Evolutionary conservation across 2,888 invertebrate genomes (phyloP).

Genomic region (Limnephilus marmoratus): DNA sequence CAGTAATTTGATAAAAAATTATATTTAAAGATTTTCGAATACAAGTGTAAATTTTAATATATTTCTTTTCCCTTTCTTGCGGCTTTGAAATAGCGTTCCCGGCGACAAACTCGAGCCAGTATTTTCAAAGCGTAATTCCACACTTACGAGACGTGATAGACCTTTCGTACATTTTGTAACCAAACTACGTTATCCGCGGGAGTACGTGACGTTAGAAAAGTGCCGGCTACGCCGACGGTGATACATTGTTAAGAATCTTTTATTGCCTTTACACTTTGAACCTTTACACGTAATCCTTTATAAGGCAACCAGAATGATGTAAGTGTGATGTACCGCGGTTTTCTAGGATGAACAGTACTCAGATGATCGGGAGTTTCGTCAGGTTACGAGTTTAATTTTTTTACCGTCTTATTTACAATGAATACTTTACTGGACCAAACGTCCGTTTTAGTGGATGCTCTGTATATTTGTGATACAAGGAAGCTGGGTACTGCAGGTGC

Average conservation of each 20-base stretch:
- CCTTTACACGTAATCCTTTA: not conserved
- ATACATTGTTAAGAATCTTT: not conserved
- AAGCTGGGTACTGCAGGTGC: too few relatives aligned
- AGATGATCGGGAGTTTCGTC: too few relatives aligned
- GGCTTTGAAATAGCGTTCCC: not conserved
- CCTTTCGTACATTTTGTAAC: not conserved
- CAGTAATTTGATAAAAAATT: too few relatives aligned
- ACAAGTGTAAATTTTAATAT: not conserved
- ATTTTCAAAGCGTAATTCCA: not conserved
- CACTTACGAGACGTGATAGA: not conserved
- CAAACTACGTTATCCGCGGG: not conserved
- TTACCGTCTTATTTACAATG: too few relatives aligned
- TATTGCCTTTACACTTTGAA: not conserved
- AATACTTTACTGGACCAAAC: too few relatives aligned
- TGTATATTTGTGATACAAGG: too few relatives aligned
- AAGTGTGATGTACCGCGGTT: not conserved
- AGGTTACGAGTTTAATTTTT: too few relatives aligned
- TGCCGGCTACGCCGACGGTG: not conserved
- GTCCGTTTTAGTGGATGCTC: too few relatives aligned
- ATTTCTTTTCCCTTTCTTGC: not conserved
- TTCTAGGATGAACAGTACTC: too few relatives aligned
- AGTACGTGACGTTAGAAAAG: slow-evolving; percentile 2
- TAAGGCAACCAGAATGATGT: not conserved
- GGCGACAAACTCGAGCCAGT: not conserved
- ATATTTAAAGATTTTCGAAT: not conserved